A percentile compares a stretch with the other conserved stretches of the same genome.
Conservation (phyloP, 1,140 invertebrate species). For the Drosophila serrata region DNA sequence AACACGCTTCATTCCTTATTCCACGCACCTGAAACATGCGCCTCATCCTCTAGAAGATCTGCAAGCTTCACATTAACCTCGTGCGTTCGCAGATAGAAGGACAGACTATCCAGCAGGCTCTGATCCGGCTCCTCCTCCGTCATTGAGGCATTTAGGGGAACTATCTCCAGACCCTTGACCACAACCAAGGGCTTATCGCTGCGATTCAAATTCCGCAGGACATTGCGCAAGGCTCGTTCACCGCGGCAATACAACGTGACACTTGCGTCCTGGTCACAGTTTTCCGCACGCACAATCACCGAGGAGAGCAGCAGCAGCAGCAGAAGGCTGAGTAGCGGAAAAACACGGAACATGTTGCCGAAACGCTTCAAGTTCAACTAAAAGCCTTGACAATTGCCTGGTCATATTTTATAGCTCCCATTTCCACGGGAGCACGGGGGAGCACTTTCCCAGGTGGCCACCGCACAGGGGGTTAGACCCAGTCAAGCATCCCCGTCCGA, state of each 20-base stretch:
- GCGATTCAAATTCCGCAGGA: constrained; percentile 71
- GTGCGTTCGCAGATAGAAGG: constrained; percentile 89
- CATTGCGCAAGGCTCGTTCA: constrained; percentile 68
- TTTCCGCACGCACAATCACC: constrained; percentile 59
- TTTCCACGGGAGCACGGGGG: constrained; percentile 42
- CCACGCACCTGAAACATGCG: constrained; percentile 47
- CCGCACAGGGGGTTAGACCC: constrained; percentile 11
- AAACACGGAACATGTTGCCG: constrained; percentile 58
- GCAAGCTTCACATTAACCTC: constrained; percentile 90
- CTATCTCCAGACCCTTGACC: constrained; percentile 78
- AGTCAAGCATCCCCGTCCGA: constrained; percentile 65
- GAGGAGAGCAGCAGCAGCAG: constrained; percentile 55
- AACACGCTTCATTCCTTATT: background rate
- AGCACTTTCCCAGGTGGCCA: constrained; percentile 63
- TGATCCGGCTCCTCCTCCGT: constrained; percentile 7
- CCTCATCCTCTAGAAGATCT: constrained; percentile 86
- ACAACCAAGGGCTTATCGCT: constrained; percentile 72
- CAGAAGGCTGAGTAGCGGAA: constrained; percentile 51
- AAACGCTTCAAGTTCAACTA: constrained; percentile 71
- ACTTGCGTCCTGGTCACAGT: constrained; percentile 47
- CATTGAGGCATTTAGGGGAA: constrained; percentile 51
- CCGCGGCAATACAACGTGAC: constrained; percentile 74
- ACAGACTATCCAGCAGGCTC: constrained; percentile 86
- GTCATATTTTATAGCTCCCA: constrained; percentile 76
- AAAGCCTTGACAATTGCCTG: constrained; percentile 75